A percentile compares a stretch with the other conserved stretches of the same genome.
Evolutionary conservation across 2,113 vertebrate species (phyloP).

Genomic region (Heterocephalus glaber): DNA sequence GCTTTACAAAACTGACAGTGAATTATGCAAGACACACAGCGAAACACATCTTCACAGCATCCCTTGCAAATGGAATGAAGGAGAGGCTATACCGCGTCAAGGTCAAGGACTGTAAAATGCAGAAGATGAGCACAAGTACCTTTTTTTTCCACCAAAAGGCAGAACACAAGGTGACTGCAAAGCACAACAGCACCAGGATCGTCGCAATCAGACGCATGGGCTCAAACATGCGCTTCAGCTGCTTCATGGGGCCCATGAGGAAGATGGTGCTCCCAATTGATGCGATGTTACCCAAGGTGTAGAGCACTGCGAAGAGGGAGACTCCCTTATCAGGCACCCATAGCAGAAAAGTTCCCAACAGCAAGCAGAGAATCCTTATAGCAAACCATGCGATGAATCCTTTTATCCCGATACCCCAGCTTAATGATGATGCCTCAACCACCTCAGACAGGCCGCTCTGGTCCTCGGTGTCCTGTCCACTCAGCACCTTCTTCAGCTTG

Average conservation of each 20-base stretch:
- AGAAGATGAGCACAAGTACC: constrained; percentile 92
- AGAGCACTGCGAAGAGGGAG: constrained; percentile 85
- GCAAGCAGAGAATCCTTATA: constrained; percentile 83
- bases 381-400: constrained; percentile 86
- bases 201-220: constrained; percentile 93
- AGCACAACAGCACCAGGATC: constrained; percentile 92
- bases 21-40: constrained; percentile 58
- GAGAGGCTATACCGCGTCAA: constrained; percentile 95
- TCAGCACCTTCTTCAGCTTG: constrained; percentile 92
- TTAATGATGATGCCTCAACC: constrained; percentile 79
- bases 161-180: constrained; percentile 93
- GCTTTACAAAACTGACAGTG: background rate
- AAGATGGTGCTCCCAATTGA: constrained; percentile 93
- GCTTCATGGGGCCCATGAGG: constrained; percentile 95
- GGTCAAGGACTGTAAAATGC: constrained; percentile 92
- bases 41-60: constrained; percentile 81
- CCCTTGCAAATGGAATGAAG: too few species aligned
- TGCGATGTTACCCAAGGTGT: constrained; percentile 87
- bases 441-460: constrained; percentile 88
- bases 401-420: constrained; percentile 86
- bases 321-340: constrained; percentile 85
- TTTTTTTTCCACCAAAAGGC: constrained; percentile 95
- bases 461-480: constrained; percentile 90
- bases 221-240: constrained; percentile 96
- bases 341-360: constrained; percentile 85